Percentiles rank a stretch among this genome's conserved stretches.
These are phyloP conservation scores for Paramormyrops kingsleyae DNA, from an alignment of 2,113 vertebrate genomes.

Conservation along the genomic window DNA sequence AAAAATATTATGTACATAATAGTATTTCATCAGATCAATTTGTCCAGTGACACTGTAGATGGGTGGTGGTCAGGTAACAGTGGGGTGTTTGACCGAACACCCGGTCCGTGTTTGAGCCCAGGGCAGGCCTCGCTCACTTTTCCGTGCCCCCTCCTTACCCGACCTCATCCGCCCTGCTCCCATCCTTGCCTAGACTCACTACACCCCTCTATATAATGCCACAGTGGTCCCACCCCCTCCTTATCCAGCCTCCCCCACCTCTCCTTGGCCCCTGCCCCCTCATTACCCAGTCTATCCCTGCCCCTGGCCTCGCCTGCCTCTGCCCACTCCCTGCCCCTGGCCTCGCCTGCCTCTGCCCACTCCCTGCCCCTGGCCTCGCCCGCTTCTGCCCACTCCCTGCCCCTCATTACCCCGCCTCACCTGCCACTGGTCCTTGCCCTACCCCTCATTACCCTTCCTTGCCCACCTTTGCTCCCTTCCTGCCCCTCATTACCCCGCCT, in stretches of 20 bases:
- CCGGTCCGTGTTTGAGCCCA: neutral
- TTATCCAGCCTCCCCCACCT: neutral
- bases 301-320: neutral
- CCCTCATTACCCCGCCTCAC: no score
- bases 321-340: neutral
- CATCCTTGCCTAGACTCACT: neutral
- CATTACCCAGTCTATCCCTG: neutral
- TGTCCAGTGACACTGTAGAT: neutral
- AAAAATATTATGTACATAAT: neutral
- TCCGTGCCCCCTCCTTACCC: neutral
- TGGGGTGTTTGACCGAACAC: neutral
- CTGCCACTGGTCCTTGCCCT: no score
- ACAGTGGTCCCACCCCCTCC: neutral
- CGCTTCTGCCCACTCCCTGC: neutral
- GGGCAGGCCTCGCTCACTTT: neutral
- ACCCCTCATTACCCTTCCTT: neutral
- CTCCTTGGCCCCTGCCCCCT: neutral
- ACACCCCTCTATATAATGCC: neutral
- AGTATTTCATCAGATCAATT: neutral
- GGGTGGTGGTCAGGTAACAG: neutral
- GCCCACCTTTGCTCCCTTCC: no score
- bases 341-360: neutral
- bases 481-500: neutral
- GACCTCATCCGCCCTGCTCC: neutral
- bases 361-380: neutral